Conservation (phyloP, 1,140 invertebrate genomes). For the Papilio glaucus region DNA sequence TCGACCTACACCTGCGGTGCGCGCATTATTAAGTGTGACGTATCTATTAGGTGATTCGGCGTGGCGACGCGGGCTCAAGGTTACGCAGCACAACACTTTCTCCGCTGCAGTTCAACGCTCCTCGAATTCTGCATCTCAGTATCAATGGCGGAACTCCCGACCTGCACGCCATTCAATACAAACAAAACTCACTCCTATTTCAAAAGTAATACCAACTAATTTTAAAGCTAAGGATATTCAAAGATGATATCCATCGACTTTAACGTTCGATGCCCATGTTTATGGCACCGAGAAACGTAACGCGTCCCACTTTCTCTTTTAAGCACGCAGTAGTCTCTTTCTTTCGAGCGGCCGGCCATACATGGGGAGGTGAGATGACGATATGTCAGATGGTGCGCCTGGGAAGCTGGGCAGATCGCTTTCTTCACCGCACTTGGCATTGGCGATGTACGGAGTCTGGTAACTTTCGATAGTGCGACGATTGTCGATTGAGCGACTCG, state of each 20-base stretch:
- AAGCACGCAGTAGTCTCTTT: slow-evolving; percentile 74
- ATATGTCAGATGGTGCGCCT: slow-evolving; percentile 60
- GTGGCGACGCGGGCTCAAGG: slow-evolving; percentile 70
- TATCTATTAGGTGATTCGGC: slow-evolving; percentile 69
- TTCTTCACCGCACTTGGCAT: slow-evolving; percentile 81
- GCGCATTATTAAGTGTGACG: slow-evolving; percentile 58
- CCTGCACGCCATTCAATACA: slow-evolving; percentile 48
- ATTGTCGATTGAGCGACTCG: slow-evolving; percentile 58
- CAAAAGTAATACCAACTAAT: slow-evolving; percentile 51
- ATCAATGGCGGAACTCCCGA: slow-evolving; percentile 65
- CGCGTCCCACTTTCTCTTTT: slow-evolving; percentile 83
- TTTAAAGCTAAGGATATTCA: slow-evolving; percentile 42
- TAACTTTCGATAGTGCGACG: slow-evolving; percentile 78
- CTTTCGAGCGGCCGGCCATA: slow-evolving; percentile 49
- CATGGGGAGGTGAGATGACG: slow-evolving; percentile 67
- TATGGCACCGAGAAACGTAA: slow-evolving; percentile 80
- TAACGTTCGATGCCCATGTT: slow-evolving; percentile 80
- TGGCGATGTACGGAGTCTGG: slow-evolving; percentile 76
- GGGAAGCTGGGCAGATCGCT: slow-evolving; percentile 71
- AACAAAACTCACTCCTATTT: slow-evolving; percentile 52
- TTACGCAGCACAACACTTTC: slow-evolving; percentile 79
- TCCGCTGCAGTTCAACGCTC: slow-evolving; percentile 77
- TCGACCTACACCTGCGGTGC: slow-evolving; percentile 44
- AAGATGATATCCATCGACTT: slow-evolving; percentile 68
- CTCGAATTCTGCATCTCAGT: slow-evolving; percentile 73